Conservation (phyloP, 1,140 invertebrate genomes). For the Zophobas atratus region DNA sequence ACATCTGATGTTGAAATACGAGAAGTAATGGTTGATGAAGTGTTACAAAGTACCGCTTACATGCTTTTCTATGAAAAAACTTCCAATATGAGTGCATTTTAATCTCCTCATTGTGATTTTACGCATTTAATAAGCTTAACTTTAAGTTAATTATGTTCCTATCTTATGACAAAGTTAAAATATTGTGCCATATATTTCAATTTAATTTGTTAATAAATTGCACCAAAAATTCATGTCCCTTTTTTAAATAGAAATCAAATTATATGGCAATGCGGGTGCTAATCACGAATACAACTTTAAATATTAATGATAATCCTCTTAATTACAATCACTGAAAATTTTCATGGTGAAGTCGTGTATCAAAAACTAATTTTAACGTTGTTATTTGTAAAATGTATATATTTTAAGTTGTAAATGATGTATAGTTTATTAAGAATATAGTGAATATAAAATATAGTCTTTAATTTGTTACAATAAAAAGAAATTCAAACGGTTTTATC, state of each 20-base stretch:
- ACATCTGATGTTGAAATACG: conserved; percentile 79
- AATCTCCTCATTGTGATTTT: conserved; percentile 36
- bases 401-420: no score
- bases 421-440: no score
- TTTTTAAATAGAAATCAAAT: background rate
- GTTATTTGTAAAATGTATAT: no score
- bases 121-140: conserved; percentile 31
- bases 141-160: conserved; percentile 33
- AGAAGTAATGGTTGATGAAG: conserved; percentile 77
- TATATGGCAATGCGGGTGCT: no score
- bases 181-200: conserved; percentile 20
- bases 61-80: conserved; percentile 78
- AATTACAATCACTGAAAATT: no score
- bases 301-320: no score
- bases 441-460: no score
- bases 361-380: no score
- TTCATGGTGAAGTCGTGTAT: no score
- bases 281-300: no score
- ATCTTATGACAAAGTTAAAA: conserved; percentile 10
- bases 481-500: no score
- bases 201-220: conserved; percentile 9
- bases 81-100: conserved; percentile 61
- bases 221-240: background rate
- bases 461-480: no score
- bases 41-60: conserved; percentile 77